phyloP scores from a whole-genome alignment of 2,113 vertebrate genomes.

The Aegotheles bennettii region DNA sequence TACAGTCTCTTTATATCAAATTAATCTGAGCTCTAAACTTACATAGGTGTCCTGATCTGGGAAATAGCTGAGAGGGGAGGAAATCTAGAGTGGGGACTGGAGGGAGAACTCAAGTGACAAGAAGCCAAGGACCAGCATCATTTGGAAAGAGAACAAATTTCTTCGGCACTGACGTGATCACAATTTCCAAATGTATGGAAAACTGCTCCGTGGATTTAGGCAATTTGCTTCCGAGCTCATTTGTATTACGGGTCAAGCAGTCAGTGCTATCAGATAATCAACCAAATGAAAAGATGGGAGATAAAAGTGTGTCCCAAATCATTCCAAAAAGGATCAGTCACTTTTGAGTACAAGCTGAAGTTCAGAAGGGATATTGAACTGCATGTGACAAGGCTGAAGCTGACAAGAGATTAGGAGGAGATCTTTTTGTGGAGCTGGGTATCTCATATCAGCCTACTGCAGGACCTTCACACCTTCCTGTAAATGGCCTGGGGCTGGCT shows the following conservation, averaged over 20 bases:
- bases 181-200: background rate
- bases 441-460: background rate
- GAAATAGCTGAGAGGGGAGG: background rate
- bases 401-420: background rate
- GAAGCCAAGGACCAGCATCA: background rate
- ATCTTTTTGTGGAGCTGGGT: background rate
- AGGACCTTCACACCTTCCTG: background rate
- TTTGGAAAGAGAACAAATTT: background rate
- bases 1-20: background rate
- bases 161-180: background rate
- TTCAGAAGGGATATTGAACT: background rate
- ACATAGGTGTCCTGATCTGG: background rate
- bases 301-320: background rate
- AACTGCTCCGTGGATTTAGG: background rate
- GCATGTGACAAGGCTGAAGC: background rate
- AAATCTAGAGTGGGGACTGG: background rate
- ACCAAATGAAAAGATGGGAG: background rate
- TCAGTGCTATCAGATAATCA: background rate
- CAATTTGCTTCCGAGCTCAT: background rate
- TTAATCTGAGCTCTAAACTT: background rate
- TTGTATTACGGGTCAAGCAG: background rate
- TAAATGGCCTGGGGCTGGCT: background rate
- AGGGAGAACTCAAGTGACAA: background rate
- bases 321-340: background rate
- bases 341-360: background rate